Base-by-base conservation (phyloP, 92 coral and sea anemone genomes). In the Actinostola sp. region DNA sequence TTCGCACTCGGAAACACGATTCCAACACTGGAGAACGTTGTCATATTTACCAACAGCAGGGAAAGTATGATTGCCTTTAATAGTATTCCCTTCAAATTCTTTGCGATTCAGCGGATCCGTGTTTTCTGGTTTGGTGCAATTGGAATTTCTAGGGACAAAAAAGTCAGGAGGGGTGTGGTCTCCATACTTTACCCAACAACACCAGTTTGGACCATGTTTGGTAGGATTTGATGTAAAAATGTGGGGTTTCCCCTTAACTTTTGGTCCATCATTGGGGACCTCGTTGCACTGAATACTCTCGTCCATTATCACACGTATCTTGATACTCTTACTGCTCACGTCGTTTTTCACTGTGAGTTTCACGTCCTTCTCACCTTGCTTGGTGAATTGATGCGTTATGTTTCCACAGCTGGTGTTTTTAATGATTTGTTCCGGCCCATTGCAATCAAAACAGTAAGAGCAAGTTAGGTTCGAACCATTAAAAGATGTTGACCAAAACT, bases 381-480 rank as follows among this genome's bases (percentile, higher is more conserved):
- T 15, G 10, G 16, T 46, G 54, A 80, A 92, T 51, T 59, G 81
- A 56, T 78, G 96, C 33, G 74, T 55, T 14, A 78, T 26, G 3
- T 52, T 66, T 19, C 42, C 45, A 38, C 72, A 61, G 38, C 23
- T 61, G 20, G 59, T 20, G 69, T 65, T 76, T 29, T 53, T 77
- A 17, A 57, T 43, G 11, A 23, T 27, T 28, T 24, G 8, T 19
- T 70, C 56, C 2, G 52, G 80, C 0, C 77, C 35, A 23, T 57
- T 82, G 52, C 57, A 76, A 0, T 66, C 61, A 57, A 89, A 88
- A 19, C 65, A 73, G 66, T 71, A 81, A 27, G 61, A 51, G 41
- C 82, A 93, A 0, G 96, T 78, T n/a, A 82, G 90, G 68, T 90
- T 87, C 2, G 98, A 80, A 26, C 98, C 98, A 5, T 81, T 83